phyloP scores from a whole-genome alignment of 2,113 vertebrate genomes.

The Trematocara nigrifrons region DNA sequence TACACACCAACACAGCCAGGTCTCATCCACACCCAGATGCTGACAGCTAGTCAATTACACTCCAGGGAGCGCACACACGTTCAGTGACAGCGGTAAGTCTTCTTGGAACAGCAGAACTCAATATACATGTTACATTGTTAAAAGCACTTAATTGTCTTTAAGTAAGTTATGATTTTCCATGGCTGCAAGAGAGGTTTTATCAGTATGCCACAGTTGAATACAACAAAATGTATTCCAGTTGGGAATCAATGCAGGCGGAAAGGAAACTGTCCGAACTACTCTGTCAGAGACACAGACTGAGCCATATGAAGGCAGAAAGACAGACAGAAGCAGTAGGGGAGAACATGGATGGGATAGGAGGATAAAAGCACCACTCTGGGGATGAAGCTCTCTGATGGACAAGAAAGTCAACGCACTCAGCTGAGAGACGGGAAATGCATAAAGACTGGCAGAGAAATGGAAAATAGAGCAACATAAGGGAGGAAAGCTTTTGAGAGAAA shows the following conservation, averaged over 20 bases:
- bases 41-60: constrained; percentile 22
- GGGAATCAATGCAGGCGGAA: background rate
- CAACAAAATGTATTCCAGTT: background rate
- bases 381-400: constrained; percentile 31
- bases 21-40: background rate
- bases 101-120: constrained; percentile 5
- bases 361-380: constrained; percentile 30
- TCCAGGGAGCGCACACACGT: background rate
- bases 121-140: background rate
- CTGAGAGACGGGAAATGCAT: constrained; percentile 5
- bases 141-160: background rate
- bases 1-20: background rate
- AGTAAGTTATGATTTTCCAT: background rate
- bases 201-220: background rate
- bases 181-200: background rate
- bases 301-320: background rate
- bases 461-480: background rate
- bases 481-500: background rate
- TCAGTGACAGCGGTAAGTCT: background rate
- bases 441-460: background rate
- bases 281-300: background rate
- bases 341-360: constrained; percentile 13
- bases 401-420: constrained; percentile 12
- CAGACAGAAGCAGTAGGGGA: background rate
- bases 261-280: background rate